Evolutionary conservation across 53 echinoderm and acorn worm genomes (phyloP), one percentile per base, ranked within the genome.

Genomic region (Arbacia lixula): DNA sequence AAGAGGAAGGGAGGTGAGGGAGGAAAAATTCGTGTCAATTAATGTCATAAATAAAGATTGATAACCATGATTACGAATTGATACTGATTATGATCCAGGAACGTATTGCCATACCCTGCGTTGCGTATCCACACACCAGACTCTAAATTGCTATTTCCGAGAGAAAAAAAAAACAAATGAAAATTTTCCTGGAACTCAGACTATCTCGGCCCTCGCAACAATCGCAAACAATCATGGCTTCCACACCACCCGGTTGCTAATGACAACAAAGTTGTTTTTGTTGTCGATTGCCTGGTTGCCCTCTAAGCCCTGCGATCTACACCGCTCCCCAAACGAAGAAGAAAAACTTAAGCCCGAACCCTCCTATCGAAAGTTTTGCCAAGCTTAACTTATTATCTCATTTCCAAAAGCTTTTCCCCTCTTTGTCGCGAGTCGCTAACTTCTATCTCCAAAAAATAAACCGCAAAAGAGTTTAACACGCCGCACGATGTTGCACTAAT

Each of bases 241-340:
- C 63, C 16, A 63, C 31, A 63, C 63, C 31, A 50, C 17, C 63
- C 35, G 63, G 63, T 63, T 63, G 63, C 63, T 63, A 12, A n/a
- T 63, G 63, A 35, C 33, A 63, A 63, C 63, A 63, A 63, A 63
- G 63, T 63, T 63, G 63, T 63, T 63, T 63, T 63, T 56, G 22
- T 63, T 63, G 63, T 34, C 35, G 63, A 63, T 63, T 31, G 30
- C n/a, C 35, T 35, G 35, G 63, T 35, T 63, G 63, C 14, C 63
- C 19, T 17, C 63, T 5, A 63, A 33, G 31, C 31, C 31, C 5
- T 29, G 31, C 63, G 5, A 31, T 31, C 19, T 63, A n/a, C 63
- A n/a, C n/a, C n/a, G n/a, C n/a, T n/a, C n/a, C n/a, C n/a, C n/a
- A n/a, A n/a, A n/a, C n/a, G n/a, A 35, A 30, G 60, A 19, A 30